Evolutionary conservation across 2,888 invertebrate genomes (phyloP).

Genomic region (Margaritifera margaritifera): DNA sequence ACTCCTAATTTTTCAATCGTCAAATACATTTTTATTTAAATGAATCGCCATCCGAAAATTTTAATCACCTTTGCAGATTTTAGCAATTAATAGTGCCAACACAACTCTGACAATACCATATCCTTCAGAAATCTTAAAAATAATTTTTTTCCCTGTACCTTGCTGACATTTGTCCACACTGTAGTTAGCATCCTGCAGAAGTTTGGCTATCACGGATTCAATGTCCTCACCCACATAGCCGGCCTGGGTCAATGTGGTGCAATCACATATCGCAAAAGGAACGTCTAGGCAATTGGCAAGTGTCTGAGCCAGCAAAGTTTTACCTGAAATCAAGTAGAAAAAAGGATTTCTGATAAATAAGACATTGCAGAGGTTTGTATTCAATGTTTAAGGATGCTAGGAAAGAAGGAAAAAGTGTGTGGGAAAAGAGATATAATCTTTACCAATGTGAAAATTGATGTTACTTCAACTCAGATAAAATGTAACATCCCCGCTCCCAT

Average conservation of each 20-base stretch:
- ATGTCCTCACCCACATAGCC: slow-evolving; percentile 99
- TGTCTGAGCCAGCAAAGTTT: slow-evolving; percentile 96
- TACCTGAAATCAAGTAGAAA: slow-evolving; percentile 78
- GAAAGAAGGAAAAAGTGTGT: neutral
- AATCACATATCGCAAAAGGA: slow-evolving; percentile 99
- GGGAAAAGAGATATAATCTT: neutral
- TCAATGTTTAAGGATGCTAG: neutral
- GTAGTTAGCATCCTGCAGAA: slow-evolving; percentile 95
- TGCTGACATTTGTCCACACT: slow-evolving; percentile 98
- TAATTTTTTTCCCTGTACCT: slow-evolving; percentile 68
- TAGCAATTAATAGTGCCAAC: too few species aligned
- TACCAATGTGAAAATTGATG: neutral
- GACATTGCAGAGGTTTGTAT: neutral
- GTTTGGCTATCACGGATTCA: slow-evolving; percentile 96
- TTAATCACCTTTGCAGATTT: too few species aligned
- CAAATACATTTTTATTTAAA: too few species aligned
- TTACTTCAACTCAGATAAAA: too few species aligned
- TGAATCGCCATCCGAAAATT: too few species aligned
- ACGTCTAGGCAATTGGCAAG: slow-evolving; percentile 98
- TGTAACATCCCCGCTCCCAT: too few species aligned
- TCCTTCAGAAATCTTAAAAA: neutral
- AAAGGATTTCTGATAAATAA: neutral
- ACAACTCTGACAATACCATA: neutral
- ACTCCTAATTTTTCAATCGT: too few species aligned
- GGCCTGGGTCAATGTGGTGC: slow-evolving; percentile 76